Evolutionary conservation across 1,140 invertebrate genomes (phyloP).

Genomic region (Oncopeltus fasciatus): DNA sequence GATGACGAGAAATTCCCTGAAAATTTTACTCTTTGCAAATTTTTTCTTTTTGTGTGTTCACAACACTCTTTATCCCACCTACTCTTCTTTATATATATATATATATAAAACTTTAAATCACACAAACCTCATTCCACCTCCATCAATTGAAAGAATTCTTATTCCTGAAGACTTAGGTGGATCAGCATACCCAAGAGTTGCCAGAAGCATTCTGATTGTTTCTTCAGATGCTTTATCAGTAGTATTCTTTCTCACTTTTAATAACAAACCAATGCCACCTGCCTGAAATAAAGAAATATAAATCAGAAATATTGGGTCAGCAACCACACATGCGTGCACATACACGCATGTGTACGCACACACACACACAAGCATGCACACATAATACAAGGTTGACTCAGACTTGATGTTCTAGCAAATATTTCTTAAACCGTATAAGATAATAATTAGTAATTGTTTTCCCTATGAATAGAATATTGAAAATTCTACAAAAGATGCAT

Average conservation of each 20-base stretch:
- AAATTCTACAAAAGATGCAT: too few species aligned
- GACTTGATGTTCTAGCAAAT: neutral
- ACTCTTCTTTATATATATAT: neutral
- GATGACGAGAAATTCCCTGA: too few species aligned
- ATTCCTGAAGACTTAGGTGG: conserved; percentile 58
- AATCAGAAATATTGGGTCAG: neutral
- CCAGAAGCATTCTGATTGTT: conserved; percentile 45
- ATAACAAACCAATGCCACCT: conserved; percentile 44
- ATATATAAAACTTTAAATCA: neutral
- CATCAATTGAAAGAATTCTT: conserved; percentile 74
- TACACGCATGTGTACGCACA: neutral
- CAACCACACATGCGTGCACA: conserved; percentile 1
- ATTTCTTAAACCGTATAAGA: too few species aligned
- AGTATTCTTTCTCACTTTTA: conserved; percentile 32
- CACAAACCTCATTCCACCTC: conserved; percentile 60
- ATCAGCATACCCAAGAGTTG: conserved; percentile 56
- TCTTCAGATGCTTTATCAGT: conserved; percentile 32
- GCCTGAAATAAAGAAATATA: conserved; percentile 32
- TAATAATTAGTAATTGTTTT: too few species aligned
- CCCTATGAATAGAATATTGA: too few species aligned
- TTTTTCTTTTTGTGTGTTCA: too few species aligned
- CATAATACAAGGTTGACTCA: neutral
- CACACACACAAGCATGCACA: neutral
- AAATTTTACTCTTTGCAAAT: too few species aligned
- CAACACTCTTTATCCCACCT: too few species aligned